phyloP scores from a whole-genome alignment of 2,888 invertebrate species.

The Trisateles emortualis region DNA sequence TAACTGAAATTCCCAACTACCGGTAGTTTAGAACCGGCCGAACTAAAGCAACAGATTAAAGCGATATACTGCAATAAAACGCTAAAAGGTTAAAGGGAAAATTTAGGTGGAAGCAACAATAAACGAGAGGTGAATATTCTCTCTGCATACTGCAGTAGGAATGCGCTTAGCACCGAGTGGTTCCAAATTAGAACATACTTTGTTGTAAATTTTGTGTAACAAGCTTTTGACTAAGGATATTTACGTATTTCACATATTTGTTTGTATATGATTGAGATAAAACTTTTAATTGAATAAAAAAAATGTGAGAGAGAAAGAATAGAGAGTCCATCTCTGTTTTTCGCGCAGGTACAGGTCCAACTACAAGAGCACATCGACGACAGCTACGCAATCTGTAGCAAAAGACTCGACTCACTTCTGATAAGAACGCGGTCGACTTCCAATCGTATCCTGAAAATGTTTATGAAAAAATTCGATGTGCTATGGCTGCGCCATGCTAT shows the following conservation, averaged over 20 bases:
- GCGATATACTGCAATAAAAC: constrained; percentile 55
- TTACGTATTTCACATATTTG: constrained; percentile 25
- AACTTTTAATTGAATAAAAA: constrained; percentile 5
- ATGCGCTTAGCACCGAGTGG: constrained; percentile 60
- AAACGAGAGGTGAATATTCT: constrained; percentile 62
- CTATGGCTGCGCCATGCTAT: too few relatives aligned
- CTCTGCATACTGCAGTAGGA: constrained; percentile 60
- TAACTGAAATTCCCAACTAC: constrained; percentile 33
- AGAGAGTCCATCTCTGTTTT: too few relatives aligned
- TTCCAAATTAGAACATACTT: constrained; percentile 74
- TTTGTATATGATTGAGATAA: constrained; percentile 21
- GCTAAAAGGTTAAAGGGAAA: constrained; percentile 50
- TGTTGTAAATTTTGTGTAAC: constrained; percentile 67
- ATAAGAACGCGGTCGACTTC: too few relatives aligned
- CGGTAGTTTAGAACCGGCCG: constrained; percentile 38
- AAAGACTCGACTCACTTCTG: too few relatives aligned
- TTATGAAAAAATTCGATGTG: too few relatives aligned
- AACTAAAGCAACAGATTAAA: constrained; percentile 54
- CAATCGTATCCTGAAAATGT: too few relatives aligned
- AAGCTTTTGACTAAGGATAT: constrained; percentile 49
- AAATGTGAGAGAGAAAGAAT: too few relatives aligned
- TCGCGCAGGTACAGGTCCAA: too few relatives aligned
- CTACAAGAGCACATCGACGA: too few relatives aligned
- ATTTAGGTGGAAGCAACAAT: constrained; percentile 49
- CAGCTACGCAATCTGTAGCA: too few relatives aligned